A percentile compares a stretch with the other conserved stretches of the same genome.
Evolutionary conservation across 2,113 vertebrate species (phyloP).

Genomic region (Bubalus kerabau): DNA sequence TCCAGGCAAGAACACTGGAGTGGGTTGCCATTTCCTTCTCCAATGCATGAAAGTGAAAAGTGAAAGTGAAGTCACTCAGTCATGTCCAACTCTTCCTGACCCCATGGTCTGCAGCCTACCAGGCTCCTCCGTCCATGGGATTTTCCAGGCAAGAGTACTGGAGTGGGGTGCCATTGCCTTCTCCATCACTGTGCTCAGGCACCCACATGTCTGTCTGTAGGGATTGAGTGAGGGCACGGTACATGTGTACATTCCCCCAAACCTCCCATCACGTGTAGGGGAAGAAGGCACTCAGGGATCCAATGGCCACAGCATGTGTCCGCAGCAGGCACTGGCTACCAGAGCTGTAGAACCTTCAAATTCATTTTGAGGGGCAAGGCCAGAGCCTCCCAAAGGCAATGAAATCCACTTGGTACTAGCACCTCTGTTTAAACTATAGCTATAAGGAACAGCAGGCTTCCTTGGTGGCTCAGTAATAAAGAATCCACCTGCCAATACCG

Average conservation of each 20-base stretch:
- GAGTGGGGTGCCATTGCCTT: too few relatives aligned
- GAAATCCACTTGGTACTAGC: slow-evolving; percentile 83
- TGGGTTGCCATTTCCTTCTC: too few relatives aligned
- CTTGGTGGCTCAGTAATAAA: neutral
- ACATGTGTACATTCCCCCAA: neutral
- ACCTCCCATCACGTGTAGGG: neutral
- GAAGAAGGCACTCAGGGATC: neutral
- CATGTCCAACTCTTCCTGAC: rapidly evolving
- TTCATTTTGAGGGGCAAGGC: slow-evolving; percentile 88
- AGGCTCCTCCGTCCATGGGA: too few relatives aligned
- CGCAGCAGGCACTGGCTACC: rapidly evolving
- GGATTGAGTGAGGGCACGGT: rapidly evolving
- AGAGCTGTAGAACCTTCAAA: slow-evolving; percentile 81
- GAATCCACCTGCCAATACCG: neutral
- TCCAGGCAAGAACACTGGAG: too few relatives aligned
- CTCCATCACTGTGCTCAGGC: slow-evolving; percentile 75
- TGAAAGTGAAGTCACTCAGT: too few relatives aligned
- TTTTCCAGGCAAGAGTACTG: too few relatives aligned
- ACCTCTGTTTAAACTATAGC: slow-evolving; percentile 82
- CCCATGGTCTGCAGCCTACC: too few relatives aligned
- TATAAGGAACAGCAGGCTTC: neutral
- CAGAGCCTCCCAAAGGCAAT: slow-evolving; percentile 89
- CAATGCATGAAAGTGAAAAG: too few relatives aligned
- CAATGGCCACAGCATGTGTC: slow-evolving; percentile 78
- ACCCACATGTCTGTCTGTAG: slow-evolving; percentile 91